These are phyloP conservation scores for Phyllotis vaccarum DNA, from an alignment of 2,797 vertebrate species.

Conservation along the genomic window DNA sequence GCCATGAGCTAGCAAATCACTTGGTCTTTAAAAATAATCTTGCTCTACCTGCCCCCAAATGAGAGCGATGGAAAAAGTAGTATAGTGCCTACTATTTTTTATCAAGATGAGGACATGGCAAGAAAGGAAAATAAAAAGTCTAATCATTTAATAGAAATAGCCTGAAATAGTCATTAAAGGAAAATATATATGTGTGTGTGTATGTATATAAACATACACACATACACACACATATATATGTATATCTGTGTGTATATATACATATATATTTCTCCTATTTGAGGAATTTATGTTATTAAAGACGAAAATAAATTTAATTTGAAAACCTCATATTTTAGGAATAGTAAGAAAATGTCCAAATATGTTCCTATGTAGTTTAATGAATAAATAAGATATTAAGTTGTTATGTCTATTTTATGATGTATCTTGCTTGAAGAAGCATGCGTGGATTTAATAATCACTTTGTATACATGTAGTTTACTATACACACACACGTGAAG, in stretches of 20 bases:
- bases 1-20: background rate
- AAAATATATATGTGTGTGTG: conserved; percentile 24
- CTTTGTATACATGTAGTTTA: background rate
- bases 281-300: background rate
- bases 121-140: background rate
- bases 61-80: conserved; percentile 3
- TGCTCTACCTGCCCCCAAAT: background rate
- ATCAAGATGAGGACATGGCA: background rate
- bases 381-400: background rate
- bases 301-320: conserved; percentile 38
- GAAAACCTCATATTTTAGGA: conserved; percentile 46
- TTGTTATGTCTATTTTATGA: background rate
- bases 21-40: conserved; percentile 36
- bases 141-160: background rate
- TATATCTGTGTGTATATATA: background rate
- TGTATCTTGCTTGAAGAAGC: background rate
- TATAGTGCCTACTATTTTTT: background rate
- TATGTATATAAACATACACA: no score
- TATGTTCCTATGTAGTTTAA: background rate
- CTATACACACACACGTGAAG: background rate
- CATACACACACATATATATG: no score
- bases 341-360: background rate
- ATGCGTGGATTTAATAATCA: background rate
- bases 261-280: background rate
- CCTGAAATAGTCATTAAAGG: conserved; percentile 15